phyloP scores from a whole-genome alignment of 1,140 invertebrate genomes.

The Drosophila grimshawi region DNA sequence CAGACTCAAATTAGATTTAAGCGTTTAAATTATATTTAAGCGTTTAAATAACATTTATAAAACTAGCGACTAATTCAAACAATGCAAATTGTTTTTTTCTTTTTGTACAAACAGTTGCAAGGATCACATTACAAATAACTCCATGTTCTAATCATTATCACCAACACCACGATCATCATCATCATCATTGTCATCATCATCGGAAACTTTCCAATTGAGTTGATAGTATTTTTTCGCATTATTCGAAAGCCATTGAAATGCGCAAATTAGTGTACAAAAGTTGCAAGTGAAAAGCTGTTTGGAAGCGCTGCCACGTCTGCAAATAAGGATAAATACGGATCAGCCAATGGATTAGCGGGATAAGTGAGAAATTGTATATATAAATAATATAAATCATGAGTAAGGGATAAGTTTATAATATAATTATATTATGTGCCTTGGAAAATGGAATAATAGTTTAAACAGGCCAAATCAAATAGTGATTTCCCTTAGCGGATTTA shows the following conservation, averaged over 20 bases:
- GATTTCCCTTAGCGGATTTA: too few relatives aligned
- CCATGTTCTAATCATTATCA: constrained; percentile 14
- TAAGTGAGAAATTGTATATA: too few relatives aligned
- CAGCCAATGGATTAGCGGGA: background rate
- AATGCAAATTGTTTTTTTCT: constrained; percentile 21
- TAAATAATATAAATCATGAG: too few relatives aligned
- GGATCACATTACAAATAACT: constrained; percentile 20
- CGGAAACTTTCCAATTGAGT: constrained; percentile 68
- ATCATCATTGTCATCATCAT: constrained; percentile 51
- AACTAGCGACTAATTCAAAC: constrained; percentile 65
- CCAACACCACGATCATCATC: constrained; percentile 13
- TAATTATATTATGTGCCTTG: too few relatives aligned
- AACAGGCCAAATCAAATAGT: too few relatives aligned
- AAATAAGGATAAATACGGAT: background rate
- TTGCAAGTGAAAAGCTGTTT: constrained; percentile 81
- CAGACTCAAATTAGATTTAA: constrained; percentile 21
- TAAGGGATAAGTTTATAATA: too few relatives aligned
- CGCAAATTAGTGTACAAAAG: constrained; percentile 75
- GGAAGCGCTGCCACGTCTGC: constrained; percentile 73
- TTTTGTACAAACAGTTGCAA: constrained; percentile 52
- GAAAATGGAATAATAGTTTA: too few relatives aligned
- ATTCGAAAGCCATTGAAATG: constrained; percentile 59
- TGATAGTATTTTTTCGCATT: constrained; percentile 77
- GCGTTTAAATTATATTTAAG: constrained; percentile 20
- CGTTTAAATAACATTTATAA: constrained; percentile 67